Conservation (phyloP, 1,140 invertebrate genomes). For the Papilio dardanus region DNA sequence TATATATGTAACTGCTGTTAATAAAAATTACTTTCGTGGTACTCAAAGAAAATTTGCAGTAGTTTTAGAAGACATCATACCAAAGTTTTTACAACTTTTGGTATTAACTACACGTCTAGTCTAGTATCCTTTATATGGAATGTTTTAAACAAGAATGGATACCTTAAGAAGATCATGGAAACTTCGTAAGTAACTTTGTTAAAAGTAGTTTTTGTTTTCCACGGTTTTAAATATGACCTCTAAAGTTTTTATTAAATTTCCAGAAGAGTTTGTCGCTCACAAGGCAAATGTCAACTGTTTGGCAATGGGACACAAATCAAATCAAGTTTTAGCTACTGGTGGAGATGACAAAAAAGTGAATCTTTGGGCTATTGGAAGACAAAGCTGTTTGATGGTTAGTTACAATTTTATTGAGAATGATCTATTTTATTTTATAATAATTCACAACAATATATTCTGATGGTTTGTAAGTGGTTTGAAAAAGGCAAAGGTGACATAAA, state of each 20-base stretch:
- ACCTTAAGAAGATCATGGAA: conserved; percentile 78
- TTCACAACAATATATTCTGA: not conserved
- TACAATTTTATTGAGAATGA: conserved; percentile 9
- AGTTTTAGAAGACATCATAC: not conserved
- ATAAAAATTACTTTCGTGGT: not conserved
- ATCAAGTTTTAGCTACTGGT: conserved; percentile 95
- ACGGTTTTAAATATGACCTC: not conserved
- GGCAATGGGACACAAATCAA: conserved; percentile 93
- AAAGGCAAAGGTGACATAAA: not conserved
- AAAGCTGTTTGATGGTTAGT: conserved; percentile 96
- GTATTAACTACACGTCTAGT: conserved; percentile 20
- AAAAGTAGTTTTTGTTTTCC: not conserved
- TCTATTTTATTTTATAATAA: not conserved
- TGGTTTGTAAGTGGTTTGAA: not conserved
- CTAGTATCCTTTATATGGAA: conserved; percentile 53
- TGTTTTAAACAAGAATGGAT: conserved; percentile 67
- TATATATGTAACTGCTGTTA: not conserved
- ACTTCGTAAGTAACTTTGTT: conserved; percentile 70
- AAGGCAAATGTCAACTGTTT: conserved; percentile 94
- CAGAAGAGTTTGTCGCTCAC: conserved; percentile 96
- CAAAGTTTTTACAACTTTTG: conserved; percentile 1
- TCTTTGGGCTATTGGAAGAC: conserved; percentile 97
- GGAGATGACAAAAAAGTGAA: conserved; percentile 99
- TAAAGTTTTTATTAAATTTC: conserved; percentile 47
- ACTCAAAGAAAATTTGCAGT: not conserved